phyloP scores from a whole-genome alignment of 1,140 invertebrate genomes.

The Dendroctonus ponderosae region DNA sequence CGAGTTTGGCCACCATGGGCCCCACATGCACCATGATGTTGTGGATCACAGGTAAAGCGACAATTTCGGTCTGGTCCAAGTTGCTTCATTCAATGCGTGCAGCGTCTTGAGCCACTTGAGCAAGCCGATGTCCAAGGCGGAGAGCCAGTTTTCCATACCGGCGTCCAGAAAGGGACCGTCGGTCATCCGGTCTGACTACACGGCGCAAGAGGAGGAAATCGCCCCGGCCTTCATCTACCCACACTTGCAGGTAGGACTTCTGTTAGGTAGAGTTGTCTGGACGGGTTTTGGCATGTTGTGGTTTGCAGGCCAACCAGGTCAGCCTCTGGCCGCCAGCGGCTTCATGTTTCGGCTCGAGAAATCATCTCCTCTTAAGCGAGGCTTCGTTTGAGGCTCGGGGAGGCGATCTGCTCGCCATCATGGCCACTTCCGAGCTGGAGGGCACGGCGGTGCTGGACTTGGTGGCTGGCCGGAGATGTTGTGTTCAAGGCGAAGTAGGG shows the following conservation, averaged over 20 bases:
- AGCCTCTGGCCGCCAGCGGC: conserved; percentile 48
- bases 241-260: conserved; percentile 59
- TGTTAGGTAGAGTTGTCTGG: background rate
- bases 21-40: conserved; percentile 48
- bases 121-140: conserved; percentile 58
- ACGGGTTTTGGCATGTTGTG: background rate
- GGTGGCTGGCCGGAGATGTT: conserved; percentile 68
- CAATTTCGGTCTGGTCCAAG: background rate
- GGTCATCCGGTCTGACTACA: conserved; percentile 54
- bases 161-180: conserved; percentile 54
- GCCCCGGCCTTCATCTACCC: conserved; percentile 61
- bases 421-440: conserved; percentile 80
- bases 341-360: conserved; percentile 37
- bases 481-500: conserved; percentile 66
- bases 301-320: conserved; percentile 51
- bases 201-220: conserved; percentile 53
- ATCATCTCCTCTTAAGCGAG: conserved; percentile 60
- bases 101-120: conserved; percentile 52
- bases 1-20: conserved; percentile 57
- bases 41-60: conserved; percentile 52
- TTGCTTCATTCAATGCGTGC: conserved; percentile 1
- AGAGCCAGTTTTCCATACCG: conserved; percentile 57
- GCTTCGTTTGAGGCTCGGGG: conserved; percentile 82
- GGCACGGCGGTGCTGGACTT: conserved; percentile 80
- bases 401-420: conserved; percentile 84